These are phyloP conservation scores for Subacronicta megacephala DNA, from an alignment of 2,888 invertebrate species.

Conservation along the genomic window DNA sequence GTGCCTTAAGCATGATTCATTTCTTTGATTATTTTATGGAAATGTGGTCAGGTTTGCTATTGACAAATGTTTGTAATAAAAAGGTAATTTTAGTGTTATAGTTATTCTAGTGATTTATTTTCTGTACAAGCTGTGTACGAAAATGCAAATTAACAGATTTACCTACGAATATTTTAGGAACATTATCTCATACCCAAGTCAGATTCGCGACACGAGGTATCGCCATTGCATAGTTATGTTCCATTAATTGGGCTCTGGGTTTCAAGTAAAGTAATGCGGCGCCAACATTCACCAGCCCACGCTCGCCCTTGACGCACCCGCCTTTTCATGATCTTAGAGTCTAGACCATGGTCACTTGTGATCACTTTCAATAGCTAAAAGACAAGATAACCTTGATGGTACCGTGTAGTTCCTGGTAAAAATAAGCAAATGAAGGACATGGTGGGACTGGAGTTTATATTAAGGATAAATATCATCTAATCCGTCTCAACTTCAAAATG, in stretches of 20 bases:
- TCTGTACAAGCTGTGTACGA: not conserved
- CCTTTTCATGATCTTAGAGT: constrained; percentile 38
- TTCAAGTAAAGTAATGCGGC: constrained; percentile 56
- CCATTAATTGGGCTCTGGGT: constrained; percentile 33
- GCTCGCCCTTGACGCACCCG: constrained; percentile 67
- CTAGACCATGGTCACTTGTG: constrained; percentile 41
- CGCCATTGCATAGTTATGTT: constrained; percentile 5
- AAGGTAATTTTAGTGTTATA: not conserved
- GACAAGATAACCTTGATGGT: constrained; percentile 12
- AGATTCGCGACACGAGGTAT: constrained; percentile 3
- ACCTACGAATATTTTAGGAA: not conserved
- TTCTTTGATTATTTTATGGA: not conserved
- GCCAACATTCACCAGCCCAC: constrained; percentile 76
- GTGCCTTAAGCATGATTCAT: not conserved
- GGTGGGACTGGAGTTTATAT: too few relatives aligned
- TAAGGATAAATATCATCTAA: too few relatives aligned
- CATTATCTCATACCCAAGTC: not conserved
- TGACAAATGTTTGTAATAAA: constrained; percentile 1
- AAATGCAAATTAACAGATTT: constrained; percentile 1
- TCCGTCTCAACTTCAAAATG: too few relatives aligned
- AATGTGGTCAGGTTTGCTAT: not conserved
- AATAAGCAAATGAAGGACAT: not conserved
- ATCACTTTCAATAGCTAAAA: constrained; percentile 40
- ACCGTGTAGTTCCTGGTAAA: constrained; percentile 1
- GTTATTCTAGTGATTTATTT: not conserved